Evolutionary conservation across 2,888 invertebrate genomes (phyloP).

Genomic region (Antheraea yamamai): DNA sequence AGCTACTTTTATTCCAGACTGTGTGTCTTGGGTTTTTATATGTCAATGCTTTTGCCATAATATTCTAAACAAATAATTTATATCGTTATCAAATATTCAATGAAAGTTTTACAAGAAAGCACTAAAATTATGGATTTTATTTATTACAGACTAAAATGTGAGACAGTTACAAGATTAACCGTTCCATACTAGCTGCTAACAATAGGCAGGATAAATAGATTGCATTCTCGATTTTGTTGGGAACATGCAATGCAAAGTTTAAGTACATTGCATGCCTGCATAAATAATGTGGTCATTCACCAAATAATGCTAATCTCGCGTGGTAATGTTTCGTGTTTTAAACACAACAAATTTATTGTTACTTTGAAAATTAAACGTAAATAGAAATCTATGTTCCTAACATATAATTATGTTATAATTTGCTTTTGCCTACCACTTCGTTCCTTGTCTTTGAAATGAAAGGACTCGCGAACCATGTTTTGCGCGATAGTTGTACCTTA

Average conservation of each 20-base stretch:
- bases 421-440: no score
- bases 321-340: conserved; percentile 1
- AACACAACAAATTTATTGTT: not conserved
- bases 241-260: not conserved
- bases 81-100: not conserved
- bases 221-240: not conserved
- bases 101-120: not conserved
- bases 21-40: no score
- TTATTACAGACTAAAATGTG: not conserved
- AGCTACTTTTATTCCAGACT: no score
- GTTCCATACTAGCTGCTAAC: not conserved
- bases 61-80: not conserved
- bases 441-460: no score
- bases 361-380: not conserved
- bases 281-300: not conserved
- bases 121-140: not conserved
- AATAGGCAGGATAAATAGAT: not conserved
- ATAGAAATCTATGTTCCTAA: not conserved
- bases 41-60: no score
- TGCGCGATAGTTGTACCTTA: no score
- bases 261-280: not conserved
- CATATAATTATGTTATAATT: not conserved
- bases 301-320: conserved; percentile 4
- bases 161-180: not conserved
- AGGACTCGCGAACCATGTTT: no score